A percentile compares a stretch with the other conserved stretches of the same genome.
These are phyloP conservation scores for Parus major DNA, from an alignment of 2,113 vertebrate genomes.

Conservation along the genomic window DNA sequence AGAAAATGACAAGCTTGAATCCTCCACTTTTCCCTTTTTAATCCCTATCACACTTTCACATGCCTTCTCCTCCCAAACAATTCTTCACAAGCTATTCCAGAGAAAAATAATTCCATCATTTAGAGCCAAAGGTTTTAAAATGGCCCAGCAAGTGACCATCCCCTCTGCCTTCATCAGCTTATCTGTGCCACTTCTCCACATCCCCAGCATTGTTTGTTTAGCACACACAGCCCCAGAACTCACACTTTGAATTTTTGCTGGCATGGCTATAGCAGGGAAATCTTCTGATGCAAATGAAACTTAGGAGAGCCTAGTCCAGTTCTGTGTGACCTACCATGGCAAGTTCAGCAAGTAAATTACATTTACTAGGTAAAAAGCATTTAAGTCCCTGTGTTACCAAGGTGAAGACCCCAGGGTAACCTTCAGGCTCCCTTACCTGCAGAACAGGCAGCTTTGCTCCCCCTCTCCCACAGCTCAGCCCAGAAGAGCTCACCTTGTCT, in stretches of 20 bases:
- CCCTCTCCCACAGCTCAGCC: rapidly evolving
- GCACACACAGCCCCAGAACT: neutral
- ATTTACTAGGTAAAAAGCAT: rapidly evolving
- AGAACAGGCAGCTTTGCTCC: neutral
- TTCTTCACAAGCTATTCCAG: neutral
- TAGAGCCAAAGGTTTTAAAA: neutral
- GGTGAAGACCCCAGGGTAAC: rapidly evolving
- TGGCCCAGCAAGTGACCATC: neutral
- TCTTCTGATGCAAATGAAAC: rapidly evolving
- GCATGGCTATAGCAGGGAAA: neutral
- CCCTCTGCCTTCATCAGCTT: neutral
- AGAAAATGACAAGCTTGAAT: neutral
- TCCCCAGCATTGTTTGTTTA: rapidly evolving
- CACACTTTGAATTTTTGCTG: rapidly evolving
- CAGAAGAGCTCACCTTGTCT: neutral
- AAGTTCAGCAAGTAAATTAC: neutral
- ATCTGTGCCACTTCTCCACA: rapidly evolving
- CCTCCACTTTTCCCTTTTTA: neutral
- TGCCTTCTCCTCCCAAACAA: neutral
- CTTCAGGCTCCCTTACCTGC: neutral
- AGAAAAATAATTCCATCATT: neutral
- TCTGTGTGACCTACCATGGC: rapidly evolving
- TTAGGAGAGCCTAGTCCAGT: rapidly evolving
- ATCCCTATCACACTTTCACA: neutral
- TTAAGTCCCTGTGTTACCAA: rapidly evolving